Evolutionary conservation across 2,113 vertebrate species (phyloP).

Genomic region (Machaerirhynchus nigripectus): DNA sequence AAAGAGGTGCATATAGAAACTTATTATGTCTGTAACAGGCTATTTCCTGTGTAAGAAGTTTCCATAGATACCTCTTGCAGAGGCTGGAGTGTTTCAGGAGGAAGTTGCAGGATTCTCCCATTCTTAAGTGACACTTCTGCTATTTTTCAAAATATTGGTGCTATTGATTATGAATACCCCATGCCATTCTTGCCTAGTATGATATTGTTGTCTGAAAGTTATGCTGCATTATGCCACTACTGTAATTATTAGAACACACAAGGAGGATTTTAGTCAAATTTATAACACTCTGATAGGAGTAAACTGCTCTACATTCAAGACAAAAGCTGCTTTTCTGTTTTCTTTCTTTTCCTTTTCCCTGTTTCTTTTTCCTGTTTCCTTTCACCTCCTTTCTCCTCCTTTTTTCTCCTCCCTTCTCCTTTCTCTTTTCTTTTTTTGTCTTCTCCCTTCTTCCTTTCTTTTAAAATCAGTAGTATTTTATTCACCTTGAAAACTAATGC

Average conservation of each 20-base stretch:
- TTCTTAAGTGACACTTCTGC: accelerated
- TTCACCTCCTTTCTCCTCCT: no score
- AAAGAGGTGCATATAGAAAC: not conserved
- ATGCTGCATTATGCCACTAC: not conserved
- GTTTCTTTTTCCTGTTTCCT: not conserved
- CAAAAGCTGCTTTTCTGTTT: not conserved
- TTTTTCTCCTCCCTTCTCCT: not conserved
- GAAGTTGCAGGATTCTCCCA: not conserved
- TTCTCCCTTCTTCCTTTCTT: not conserved
- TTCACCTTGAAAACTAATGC: not conserved
- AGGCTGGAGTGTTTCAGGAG: not conserved
- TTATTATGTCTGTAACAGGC: not conserved
- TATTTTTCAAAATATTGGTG: not conserved
- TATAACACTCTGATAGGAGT: not conserved
- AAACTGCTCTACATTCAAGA: not conserved
- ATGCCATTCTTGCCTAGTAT: not conserved
- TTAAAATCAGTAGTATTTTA: not conserved
- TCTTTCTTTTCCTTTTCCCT: not conserved
- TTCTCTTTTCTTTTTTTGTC: no score
- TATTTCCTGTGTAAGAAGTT: not conserved
- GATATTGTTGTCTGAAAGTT: not conserved
- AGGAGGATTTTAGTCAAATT: not conserved
- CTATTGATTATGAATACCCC: not conserved
- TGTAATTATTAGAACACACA: not conserved
- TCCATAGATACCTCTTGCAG: not conserved